These are phyloP conservation scores for Acleris emargana DNA, from an alignment of 2,888 invertebrate species.

Conservation along the genomic window DNA sequence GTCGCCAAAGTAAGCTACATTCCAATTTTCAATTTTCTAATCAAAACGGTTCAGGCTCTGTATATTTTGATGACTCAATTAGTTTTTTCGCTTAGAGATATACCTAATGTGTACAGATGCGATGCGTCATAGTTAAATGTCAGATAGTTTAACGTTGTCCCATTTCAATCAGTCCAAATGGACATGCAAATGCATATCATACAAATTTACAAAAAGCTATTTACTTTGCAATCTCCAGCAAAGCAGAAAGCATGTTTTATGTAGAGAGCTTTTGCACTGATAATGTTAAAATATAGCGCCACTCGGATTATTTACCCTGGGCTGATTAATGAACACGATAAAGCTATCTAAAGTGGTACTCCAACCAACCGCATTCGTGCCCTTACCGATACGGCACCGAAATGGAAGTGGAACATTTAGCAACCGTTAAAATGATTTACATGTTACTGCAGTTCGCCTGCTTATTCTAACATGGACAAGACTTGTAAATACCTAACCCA, in stretches of 20 bases:
- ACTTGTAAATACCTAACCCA: not conserved
- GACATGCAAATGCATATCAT: not conserved
- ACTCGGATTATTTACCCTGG: conserved; percentile 17
- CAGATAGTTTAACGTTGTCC: not conserved
- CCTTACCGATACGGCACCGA: conserved; percentile 11
- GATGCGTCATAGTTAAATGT: not conserved
- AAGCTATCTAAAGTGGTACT: conserved; percentile 30
- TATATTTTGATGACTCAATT: too few relatives aligned
- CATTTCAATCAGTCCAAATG: not conserved
- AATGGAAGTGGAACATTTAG: conserved; percentile 17
- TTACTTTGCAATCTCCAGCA: not conserved
- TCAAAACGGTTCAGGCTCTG: too few relatives aligned
- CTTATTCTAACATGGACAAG: conserved; percentile 7
- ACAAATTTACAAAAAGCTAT: conserved; percentile 2
- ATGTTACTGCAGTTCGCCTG: not conserved
- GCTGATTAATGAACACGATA: conserved; percentile 23
- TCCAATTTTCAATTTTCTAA: too few relatives aligned
- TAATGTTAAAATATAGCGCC: conserved; percentile 24
- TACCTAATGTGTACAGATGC: not conserved
- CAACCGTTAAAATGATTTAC: conserved; percentile 8
- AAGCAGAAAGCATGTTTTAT: conserved; percentile 21
- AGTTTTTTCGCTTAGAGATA: too few relatives aligned
- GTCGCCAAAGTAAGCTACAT: too few relatives aligned
- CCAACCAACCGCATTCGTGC: conserved; percentile 12
- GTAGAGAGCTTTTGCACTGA: conserved; percentile 31